These are phyloP conservation scores for Rhagoletis pomonella DNA, from an alignment of 1,140 invertebrate species.

Conservation along the genomic window DNA sequence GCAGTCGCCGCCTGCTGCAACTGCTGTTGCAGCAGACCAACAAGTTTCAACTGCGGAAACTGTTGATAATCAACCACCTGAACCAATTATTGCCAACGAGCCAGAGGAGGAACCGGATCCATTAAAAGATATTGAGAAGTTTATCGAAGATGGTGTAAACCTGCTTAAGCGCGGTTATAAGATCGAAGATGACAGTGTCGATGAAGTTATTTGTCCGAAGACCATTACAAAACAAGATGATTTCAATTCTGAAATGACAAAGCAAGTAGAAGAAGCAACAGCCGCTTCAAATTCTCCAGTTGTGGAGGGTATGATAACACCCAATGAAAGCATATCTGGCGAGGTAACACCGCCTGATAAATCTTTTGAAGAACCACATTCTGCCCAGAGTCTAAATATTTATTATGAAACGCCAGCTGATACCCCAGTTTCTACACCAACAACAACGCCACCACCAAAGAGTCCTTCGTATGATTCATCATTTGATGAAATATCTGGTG, in stretches of 20 bases:
- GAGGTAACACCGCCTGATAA: constrained; percentile 14
- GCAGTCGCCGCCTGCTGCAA: neutral
- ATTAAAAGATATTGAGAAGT: constrained; percentile 69
- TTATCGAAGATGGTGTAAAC: constrained; percentile 70
- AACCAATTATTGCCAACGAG: neutral
- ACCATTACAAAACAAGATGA: constrained; percentile 2
- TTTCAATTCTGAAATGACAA: neutral
- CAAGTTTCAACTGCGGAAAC: neutral
- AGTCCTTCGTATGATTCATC: constrained; percentile 41
- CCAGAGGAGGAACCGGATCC: constrained; percentile 60
- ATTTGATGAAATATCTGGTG: constrained; percentile 55
- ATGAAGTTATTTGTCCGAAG: constrained; percentile 49
- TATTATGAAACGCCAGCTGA: constrained; percentile 60
- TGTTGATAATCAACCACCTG: neutral
- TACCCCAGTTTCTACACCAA: constrained; percentile 51
- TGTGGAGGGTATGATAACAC: neutral
- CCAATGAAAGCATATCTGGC: constrained; percentile 12
- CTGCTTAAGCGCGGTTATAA: constrained; percentile 68
- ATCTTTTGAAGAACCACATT: neutral
- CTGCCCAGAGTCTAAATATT: neutral
- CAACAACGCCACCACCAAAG: constrained; percentile 54
- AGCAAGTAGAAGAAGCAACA: neutral
- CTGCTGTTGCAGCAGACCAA: neutral
- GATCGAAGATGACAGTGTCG: constrained; percentile 60
- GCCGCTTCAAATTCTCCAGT: neutral